Conservation (phyloP, 2,113 vertebrate species). For the Falco punctatus region DNA sequence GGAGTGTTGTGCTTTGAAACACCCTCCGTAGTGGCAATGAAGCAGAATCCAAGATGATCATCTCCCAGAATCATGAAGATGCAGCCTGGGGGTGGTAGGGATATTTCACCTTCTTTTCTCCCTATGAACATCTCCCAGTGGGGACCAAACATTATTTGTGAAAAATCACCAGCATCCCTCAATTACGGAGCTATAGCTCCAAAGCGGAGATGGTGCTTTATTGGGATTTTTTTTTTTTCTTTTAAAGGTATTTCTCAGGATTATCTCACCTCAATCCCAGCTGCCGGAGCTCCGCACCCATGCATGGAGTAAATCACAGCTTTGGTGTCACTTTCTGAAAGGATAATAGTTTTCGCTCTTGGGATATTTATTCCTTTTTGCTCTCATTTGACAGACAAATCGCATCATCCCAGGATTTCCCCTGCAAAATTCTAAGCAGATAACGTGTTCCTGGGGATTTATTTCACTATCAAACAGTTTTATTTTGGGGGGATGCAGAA, state of each 20-base stretch:
- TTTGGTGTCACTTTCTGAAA: slow-evolving; percentile 44
- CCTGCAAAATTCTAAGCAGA: slow-evolving; percentile 9
- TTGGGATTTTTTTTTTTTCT: not conserved
- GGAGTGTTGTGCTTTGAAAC: not conserved
- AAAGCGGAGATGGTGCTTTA: not conserved
- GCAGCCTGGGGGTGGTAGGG: not conserved
- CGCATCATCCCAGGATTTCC: slow-evolving; percentile 4
- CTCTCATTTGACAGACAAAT: slow-evolving; percentile 54
- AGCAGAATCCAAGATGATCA: not conserved
- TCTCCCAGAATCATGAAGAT: accelerated
- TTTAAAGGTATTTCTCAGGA: slow-evolving; percentile 11
- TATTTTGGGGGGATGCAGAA: not conserved
- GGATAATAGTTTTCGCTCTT: slow-evolving; percentile 53
- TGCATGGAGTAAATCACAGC: slow-evolving; percentile 52
- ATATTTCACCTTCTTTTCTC: not conserved
- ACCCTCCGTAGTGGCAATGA: not conserved
- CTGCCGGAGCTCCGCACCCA: not conserved
- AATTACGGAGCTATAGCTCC: accelerated
- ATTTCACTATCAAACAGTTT: not conserved
- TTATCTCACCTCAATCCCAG: slow-evolving; percentile 1
- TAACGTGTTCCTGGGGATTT: slow-evolving; percentile 24
- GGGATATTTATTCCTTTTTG: slow-evolving; percentile 62
- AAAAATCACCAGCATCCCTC: not conserved
- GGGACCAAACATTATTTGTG: not conserved
- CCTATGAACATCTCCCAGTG: not conserved